These are phyloP conservation scores for Pygmarrhopalites habei DNA, from an alignment of 1,140 invertebrate species.

Conservation along the genomic window DNA sequence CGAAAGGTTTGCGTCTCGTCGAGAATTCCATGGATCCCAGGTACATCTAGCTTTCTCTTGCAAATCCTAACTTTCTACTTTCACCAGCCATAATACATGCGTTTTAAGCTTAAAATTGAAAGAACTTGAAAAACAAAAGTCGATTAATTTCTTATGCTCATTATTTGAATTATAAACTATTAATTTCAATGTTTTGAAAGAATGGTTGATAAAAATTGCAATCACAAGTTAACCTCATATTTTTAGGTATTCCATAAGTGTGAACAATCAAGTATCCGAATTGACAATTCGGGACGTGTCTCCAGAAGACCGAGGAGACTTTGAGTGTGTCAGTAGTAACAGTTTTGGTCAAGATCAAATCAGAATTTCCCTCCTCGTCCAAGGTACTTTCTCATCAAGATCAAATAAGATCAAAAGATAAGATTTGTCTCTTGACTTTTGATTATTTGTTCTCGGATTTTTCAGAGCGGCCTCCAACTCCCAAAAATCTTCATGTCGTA, in stretches of 20 bases:
- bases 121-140: too few species aligned
- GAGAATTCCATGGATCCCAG: constrained; percentile 31
- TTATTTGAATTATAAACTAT: too few species aligned
- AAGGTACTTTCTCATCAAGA: constrained; percentile 43
- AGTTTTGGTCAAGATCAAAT: constrained; percentile 48
- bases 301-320: constrained; percentile 24
- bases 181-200: too few species aligned
- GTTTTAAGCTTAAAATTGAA: too few species aligned
- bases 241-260: constrained; percentile 7
- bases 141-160: too few species aligned
- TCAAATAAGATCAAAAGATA: too few species aligned
- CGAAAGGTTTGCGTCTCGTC: constrained; percentile 32
- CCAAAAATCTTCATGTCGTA: constrained; percentile 42
- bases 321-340: constrained; percentile 43
- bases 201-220: too few species aligned
- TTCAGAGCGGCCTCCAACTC: constrained; percentile 45
- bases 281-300: constrained; percentile 27
- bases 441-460: too few species aligned
- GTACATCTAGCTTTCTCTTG: too few species aligned
- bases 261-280: constrained; percentile 11
- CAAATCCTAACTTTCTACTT: too few species aligned
- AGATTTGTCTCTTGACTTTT: background rate
- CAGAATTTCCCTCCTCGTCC: constrained; percentile 47
- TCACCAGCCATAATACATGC: too few species aligned
- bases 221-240: too few species aligned